Base-by-base conservation (phyloP, 2,797 vertebrate genomes). In the Eidolon dupreanum region DNA sequence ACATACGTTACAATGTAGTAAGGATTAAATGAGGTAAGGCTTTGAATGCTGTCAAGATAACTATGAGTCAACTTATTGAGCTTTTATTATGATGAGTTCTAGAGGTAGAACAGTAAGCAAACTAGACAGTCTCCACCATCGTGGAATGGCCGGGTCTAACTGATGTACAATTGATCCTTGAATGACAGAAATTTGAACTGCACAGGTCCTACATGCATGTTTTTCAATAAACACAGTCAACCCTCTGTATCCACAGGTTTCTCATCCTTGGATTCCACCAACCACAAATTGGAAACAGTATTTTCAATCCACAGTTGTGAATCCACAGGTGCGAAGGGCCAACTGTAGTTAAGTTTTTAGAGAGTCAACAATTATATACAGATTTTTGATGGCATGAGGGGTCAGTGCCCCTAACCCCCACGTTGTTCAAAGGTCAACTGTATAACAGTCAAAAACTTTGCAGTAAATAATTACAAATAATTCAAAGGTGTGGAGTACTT, bases 31-130 rank as follows among this genome's bases (percentile, higher is more conserved):
- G 74, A 77, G 33, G 24, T 73, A 6, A 51, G 38, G 5, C 43
- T 53, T 70, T 57, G 46, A 73, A 61, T 12, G 13, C 20, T 38
- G 51, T 59, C 13, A 59, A 28, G 43, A 31, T 26, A 15, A 19
- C 36, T 26, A 5, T 2, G 28, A 55, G 41, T n/a, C n/a, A 24
- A 0, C 1, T n/a, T 57, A 1, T 0, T 33, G 33, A 57, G 26
- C 33, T 46, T 16, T 33, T 78, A 12, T 59, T 51, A 17, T 5
- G 22, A 20, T 38, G 15, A 6, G 8, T 46, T n/a, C 8, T 74
- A 51, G 41, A 83, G n/a, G 10, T 12, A 51, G 33, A 53, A 28
- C 36, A 19, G 36, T 31, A 22, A 85, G 41, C 17, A 38, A 4
- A 49, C 16, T 51, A 36, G 65, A 68, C 24, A 46, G 43, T 61